These are phyloP conservation scores for Psittacula echo DNA, from an alignment of 2,797 vertebrate species.

Conservation along the genomic window DNA sequence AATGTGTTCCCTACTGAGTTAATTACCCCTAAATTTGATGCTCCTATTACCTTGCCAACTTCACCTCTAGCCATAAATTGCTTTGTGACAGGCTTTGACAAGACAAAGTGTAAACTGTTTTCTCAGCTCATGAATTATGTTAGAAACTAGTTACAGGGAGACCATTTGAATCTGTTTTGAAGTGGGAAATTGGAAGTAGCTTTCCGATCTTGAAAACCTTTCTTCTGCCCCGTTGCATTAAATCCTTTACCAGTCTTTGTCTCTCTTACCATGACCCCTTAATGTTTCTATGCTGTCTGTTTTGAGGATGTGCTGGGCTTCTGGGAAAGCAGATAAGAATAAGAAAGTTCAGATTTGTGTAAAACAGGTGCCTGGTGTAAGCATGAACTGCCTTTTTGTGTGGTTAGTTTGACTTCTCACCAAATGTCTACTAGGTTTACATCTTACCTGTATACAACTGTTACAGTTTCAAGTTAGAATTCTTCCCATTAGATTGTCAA, in stretches of 20 bases:
- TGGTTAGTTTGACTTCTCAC: background rate
- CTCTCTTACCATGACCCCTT: background rate
- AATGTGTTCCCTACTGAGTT: background rate
- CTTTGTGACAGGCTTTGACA: conserved; percentile 1
- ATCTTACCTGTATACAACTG: background rate
- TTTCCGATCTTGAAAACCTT: background rate
- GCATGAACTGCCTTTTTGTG: background rate
- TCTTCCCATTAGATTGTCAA: background rate
- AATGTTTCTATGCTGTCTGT: background rate
- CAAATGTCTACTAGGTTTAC: background rate
- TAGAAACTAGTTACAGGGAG: background rate
- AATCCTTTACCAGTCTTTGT: background rate
- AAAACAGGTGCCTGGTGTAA: background rate
- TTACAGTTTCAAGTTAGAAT: background rate
- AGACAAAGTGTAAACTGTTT: background rate
- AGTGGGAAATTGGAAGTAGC: background rate
- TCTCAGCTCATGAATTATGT: background rate
- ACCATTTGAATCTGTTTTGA: background rate
- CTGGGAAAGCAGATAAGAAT: background rate
- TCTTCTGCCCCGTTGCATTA: background rate
- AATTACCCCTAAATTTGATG: conserved; percentile 29
- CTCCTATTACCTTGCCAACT: background rate
- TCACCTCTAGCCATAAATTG: background rate
- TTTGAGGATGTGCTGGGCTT: background rate
- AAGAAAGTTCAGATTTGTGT: background rate